Conservation (phyloP, 2,113 vertebrate species). For the Blennius ocellaris region DNA sequence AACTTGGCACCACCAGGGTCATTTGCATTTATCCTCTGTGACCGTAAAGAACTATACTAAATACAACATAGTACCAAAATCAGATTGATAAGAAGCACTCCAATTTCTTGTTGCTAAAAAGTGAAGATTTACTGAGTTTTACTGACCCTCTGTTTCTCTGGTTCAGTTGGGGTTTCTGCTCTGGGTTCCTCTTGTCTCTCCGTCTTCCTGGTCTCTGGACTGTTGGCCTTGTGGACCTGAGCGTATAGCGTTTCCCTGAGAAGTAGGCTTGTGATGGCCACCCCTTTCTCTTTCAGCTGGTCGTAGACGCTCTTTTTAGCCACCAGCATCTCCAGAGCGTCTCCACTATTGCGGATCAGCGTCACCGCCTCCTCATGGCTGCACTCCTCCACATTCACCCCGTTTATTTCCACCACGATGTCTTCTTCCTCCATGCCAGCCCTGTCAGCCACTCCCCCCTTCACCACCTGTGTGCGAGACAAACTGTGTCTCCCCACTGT, state of each 20-base stretch:
- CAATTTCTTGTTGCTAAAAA: not conserved
- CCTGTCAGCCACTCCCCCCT: slow-evolving; percentile 81
- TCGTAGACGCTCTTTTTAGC: slow-evolving; percentile 83
- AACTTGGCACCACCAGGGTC: too few species aligned
- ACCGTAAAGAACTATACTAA: too few species aligned
- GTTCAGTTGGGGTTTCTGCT: slow-evolving; percentile 32
- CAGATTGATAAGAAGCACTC: too few species aligned
- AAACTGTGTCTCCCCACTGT: not conserved
- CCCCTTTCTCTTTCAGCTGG: slow-evolving; percentile 83
- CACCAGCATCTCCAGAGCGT: slow-evolving; percentile 86
- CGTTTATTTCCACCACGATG: slow-evolving; percentile 90
- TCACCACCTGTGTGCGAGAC: slow-evolving; percentile 83
- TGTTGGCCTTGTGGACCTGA: slow-evolving; percentile 35
- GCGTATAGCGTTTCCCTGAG: slow-evolving; percentile 31
- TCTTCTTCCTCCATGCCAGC: slow-evolving; percentile 89
- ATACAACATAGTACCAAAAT: too few species aligned
- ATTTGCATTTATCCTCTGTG: too few species aligned
- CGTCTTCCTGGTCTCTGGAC: slow-evolving; percentile 1
- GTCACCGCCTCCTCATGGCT: slow-evolving; percentile 86
- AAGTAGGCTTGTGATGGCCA: slow-evolving; percentile 80
- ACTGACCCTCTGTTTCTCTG: slow-evolving; percentile 76
- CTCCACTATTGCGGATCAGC: slow-evolving; percentile 83
- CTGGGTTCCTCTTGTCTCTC: slow-evolving; percentile 7
- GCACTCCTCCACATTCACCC: slow-evolving; percentile 84
- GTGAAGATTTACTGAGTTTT: not conserved